Percentiles rank a stretch among this genome's conserved stretches.
These are phyloP conservation scores for Trichosurus vulpecula DNA, from an alignment of 2,797 vertebrate species.

Conservation along the genomic window DNA sequence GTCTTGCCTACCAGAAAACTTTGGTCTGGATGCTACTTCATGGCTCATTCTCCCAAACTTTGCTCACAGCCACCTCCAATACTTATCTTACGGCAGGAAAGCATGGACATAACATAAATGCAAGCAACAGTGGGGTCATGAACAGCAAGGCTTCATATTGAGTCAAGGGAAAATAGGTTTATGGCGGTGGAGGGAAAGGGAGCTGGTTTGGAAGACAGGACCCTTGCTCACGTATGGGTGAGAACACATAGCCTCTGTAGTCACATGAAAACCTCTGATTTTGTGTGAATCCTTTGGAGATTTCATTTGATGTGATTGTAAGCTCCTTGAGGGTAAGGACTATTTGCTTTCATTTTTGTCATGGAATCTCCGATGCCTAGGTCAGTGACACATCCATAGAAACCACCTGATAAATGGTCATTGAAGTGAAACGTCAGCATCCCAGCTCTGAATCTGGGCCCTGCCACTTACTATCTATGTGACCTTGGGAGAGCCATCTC, in stretches of 20 bases:
- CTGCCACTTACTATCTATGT: neutral
- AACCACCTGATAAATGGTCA: neutral
- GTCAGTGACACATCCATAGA: neutral
- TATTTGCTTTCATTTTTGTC: neutral
- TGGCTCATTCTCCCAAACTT: neutral
- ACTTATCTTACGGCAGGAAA: neutral
- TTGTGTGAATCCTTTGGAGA: neutral
- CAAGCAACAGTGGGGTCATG: neutral
- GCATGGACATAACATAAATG: neutral
- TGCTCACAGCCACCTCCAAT: neutral
- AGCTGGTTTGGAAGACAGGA: neutral
- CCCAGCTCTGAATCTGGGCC: neutral
- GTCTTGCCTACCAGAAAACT: neutral
- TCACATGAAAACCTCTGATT: neutral
- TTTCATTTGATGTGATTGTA: neutral
- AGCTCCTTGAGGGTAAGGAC: neutral
- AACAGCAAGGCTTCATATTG: neutral
- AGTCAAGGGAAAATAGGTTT: neutral
- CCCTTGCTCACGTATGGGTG: neutral
- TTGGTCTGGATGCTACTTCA: neutral
- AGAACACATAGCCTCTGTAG: neutral
- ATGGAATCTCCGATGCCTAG: neutral
- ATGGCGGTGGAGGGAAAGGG: neutral
- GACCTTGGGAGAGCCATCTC: neutral
- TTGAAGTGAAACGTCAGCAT: neutral